phyloP scores from a whole-genome alignment of 2,113 vertebrate genomes.

The Machaerirhynchus nigripectus region DNA sequence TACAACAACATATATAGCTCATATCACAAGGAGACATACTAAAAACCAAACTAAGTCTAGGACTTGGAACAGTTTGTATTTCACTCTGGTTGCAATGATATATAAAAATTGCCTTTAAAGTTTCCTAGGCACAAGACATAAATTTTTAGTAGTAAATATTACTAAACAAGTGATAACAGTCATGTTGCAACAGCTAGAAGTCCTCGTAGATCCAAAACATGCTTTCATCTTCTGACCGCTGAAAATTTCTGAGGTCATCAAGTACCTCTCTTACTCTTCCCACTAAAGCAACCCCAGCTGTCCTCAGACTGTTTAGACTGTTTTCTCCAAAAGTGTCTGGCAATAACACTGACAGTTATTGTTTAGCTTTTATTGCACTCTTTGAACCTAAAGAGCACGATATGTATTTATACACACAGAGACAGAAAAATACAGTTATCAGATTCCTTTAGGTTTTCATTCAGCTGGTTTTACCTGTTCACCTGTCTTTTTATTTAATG shows the following conservation, averaged over 20 bases:
- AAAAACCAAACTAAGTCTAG: background rate
- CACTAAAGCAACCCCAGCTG: background rate
- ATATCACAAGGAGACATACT: background rate
- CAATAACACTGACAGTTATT: background rate
- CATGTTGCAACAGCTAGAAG: background rate
- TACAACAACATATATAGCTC: background rate
- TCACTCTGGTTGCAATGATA: background rate
- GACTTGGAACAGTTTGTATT: background rate
- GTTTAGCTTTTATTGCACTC: background rate
- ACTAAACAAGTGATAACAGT: background rate
- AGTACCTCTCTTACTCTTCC: background rate
- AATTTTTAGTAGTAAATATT: background rate
- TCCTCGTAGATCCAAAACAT: background rate
- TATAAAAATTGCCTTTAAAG: background rate
- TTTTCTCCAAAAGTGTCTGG: background rate
- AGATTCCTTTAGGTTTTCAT: background rate
- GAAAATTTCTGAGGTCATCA: background rate
- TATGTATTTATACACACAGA: background rate
- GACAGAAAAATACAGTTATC: background rate
- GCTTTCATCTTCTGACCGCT: background rate
- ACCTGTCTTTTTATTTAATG: background rate
- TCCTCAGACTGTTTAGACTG: background rate
- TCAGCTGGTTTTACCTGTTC: background rate
- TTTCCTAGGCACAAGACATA: background rate
- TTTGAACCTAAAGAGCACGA: background rate